A percentile compares a stretch with the other conserved stretches of the same genome.
Conservation (phyloP, 2,797 vertebrate species). For the Leptodactylus fallax region DNA sequence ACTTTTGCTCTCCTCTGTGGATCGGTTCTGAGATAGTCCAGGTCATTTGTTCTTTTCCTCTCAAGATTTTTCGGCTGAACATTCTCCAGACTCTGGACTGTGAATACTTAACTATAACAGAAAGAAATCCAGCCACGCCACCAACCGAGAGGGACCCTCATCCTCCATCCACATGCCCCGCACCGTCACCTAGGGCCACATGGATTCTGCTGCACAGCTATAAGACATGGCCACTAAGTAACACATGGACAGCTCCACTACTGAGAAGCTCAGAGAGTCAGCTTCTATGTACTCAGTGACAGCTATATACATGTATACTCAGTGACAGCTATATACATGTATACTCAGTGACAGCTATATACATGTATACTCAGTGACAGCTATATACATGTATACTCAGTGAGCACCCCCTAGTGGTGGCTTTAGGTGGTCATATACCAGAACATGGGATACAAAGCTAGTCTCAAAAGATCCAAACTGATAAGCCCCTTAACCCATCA, state of each 20-base stretch:
- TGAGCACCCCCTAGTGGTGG: not conserved
- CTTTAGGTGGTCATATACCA: too few species aligned
- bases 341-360: too few species aligned
- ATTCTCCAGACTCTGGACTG: slow-evolving; percentile 34
- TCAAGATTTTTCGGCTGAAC: slow-evolving; percentile 39
- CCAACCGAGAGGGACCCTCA: not conserved
- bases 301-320: too few species aligned
- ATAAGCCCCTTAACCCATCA: too few species aligned
- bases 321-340: too few species aligned
- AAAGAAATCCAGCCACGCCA: not conserved
- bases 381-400: not conserved
- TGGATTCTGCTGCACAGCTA: too few species aligned
- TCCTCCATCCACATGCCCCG: not conserved
- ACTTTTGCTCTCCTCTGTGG: slow-evolving; percentile 15
- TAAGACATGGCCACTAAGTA: too few species aligned
- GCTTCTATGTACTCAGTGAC: not conserved
- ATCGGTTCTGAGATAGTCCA: slow-evolving; percentile 43
- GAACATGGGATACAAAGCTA: too few species aligned
- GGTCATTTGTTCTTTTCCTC: slow-evolving; percentile 35
- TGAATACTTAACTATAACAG: not conserved
- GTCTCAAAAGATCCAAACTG: too few species aligned
- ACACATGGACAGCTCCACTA: too few species aligned
- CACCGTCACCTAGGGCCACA: too few species aligned
- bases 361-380: too few species aligned
- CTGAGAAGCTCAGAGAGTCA: not conserved